Evolutionary conservation across 1,140 invertebrate genomes (phyloP).

Genomic region (Papilio helenus): DNA sequence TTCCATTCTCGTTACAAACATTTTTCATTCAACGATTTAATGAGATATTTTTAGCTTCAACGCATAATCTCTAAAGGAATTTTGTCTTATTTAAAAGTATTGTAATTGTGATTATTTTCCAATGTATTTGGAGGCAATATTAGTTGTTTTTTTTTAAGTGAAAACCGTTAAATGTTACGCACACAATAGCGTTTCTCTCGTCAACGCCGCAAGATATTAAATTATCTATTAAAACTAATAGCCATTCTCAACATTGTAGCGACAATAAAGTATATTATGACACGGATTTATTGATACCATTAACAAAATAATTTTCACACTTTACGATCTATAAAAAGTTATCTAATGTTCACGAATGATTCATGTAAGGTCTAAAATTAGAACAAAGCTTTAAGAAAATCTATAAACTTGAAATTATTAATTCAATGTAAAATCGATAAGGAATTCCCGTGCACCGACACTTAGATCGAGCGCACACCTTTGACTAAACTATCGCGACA

Average conservation of each 20-base stretch:
- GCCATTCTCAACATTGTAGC: constrained; percentile 40
- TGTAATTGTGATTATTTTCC: no score
- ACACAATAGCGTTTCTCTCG: not conserved
- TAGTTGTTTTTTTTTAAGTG: no score
- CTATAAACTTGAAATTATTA: constrained; percentile 30
- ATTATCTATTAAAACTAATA: constrained; percentile 39
- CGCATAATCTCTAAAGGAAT: not conserved
- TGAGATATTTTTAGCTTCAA: not conserved
- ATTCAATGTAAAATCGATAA: constrained; percentile 46
- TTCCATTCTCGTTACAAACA: constrained; percentile 43
- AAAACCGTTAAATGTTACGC: no score
- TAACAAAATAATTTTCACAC: constrained; percentile 75
- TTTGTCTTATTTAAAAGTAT: not conserved
- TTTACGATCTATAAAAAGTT: constrained; percentile 76
- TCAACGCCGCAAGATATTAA: not conserved
- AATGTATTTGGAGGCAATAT: no score
- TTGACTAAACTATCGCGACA: no score
- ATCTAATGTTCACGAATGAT: constrained; percentile 71
- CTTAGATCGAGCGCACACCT: no score
- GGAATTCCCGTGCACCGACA: constrained; percentile 39
- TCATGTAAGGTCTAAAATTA: constrained; percentile 61
- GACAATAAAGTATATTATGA: constrained; percentile 47
- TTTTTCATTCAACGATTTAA: constrained; percentile 35
- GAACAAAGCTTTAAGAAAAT: not conserved
- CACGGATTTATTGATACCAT: constrained; percentile 68